Evolutionary conservation across 2,797 vertebrate species (phyloP), one percentile per base, ranked within the genome.

Genomic region (Danionella dracula): DNA sequence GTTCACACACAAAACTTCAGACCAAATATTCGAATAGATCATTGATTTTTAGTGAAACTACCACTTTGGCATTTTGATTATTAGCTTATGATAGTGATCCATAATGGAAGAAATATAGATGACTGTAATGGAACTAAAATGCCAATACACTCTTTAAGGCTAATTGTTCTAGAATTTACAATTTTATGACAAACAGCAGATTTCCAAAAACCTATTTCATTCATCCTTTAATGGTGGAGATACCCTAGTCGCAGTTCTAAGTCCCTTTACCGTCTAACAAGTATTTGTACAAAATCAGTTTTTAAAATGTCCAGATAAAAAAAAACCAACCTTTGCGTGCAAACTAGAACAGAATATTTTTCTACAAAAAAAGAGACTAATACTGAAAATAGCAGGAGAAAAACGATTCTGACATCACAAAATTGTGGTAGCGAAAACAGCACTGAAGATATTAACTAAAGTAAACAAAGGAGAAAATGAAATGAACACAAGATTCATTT

Each of bases 171-270:
- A 27, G 23, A 27, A 27, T 37, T 46, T 45, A 15, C 11, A 32
- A 37, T 46, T 41, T 12, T 29, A 15, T 38, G 32, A 66, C 29
- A 66, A n/a, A 65, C 19, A 16, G 31, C 29, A 19, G 31, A 13
- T 3, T 42, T 65, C 44, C 41, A 21, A 66, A 56, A 66, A 56
- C 8, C 41, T 55, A 40, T 48, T 66, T 48, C 31, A 21, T 45
- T 49, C 29, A 66, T 46, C 2, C 32, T 57, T 66, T 66, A 66
- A 66, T 66, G 32, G 53, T 49, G 49, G 53, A 49, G 40, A 56
- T 17, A 56, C 27, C 12, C 35, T 66, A 66, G 53, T 66, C 53
- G 53, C 64, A 49, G 64, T 48, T 66, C 53, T 40, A 49, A 8
- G 64, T 66, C 64, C 53, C 64, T 57, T 66, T 48, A 38, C 31